Evolutionary conservation across 1,140 invertebrate genomes (phyloP).

Genomic region (Bombyx mori): ASM3026992v2 NC_085112.1:12999001-12999500

Average conservation of each 20-base stretch:
- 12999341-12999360: slow-evolving; percentile 36
- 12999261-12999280: slow-evolving; percentile 20
- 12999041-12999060: slow-evolving; percentile 70
- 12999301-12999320: slow-evolving; percentile 21
- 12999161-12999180: slow-evolving; percentile 42
- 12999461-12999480: too few species aligned
- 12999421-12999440: too few species aligned
- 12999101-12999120: slow-evolving; percentile 40
- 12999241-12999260: not conserved
- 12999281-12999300: slow-evolving; percentile 32
- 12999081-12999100: slow-evolving; percentile 19
- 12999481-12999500: too few species aligned
- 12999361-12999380: slow-evolving; percentile 40
- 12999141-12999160: slow-evolving; percentile 34
- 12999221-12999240: not conserved
- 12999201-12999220: slow-evolving; percentile 1
- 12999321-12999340: slow-evolving; percentile 38
- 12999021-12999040: slow-evolving; percentile 70
- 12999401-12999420: too few species aligned
- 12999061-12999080: slow-evolving; percentile 64
- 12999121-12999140: slow-evolving; percentile 25
- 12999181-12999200: slow-evolving; percentile 1
- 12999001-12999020: slow-evolving; percentile 68
- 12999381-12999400: too few species aligned
- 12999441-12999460: too few species aligned